These are phyloP conservation scores for Fissipunctia ypsillon DNA, from an alignment of 2,888 invertebrate genomes.

Conservation along the genomic window DNA sequence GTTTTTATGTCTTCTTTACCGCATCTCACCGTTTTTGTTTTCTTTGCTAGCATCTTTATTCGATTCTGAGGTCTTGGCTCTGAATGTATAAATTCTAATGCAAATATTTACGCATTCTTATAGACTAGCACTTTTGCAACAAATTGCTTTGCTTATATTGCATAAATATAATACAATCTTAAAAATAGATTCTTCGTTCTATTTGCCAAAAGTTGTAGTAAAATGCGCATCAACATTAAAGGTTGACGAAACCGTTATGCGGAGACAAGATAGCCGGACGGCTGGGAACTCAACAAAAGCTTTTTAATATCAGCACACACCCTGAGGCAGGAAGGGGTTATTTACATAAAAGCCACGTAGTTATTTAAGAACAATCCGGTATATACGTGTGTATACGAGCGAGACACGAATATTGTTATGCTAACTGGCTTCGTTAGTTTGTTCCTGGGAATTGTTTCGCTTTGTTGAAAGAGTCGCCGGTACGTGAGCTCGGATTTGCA, in stretches of 20 bases:
- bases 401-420: slow-evolving; percentile 88
- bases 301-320: slow-evolving; percentile 88
- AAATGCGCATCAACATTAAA: slow-evolving; percentile 56
- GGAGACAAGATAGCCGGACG: slow-evolving; percentile 77
- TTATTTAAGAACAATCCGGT: slow-evolving; percentile 86
- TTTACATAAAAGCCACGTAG: slow-evolving; percentile 87
- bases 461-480: slow-evolving; percentile 81
- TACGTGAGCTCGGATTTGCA: slow-evolving; percentile 81
- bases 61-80: slow-evolving; percentile 12
- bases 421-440: slow-evolving; percentile 90
- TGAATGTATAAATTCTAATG: slow-evolving; percentile 32
- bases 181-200: slow-evolving; percentile 6
- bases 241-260: slow-evolving; percentile 64
- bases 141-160: slow-evolving; percentile 19
- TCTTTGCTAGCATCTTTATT: slow-evolving; percentile 35
- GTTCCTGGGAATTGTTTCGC: slow-evolving; percentile 87
- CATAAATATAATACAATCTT: slow-evolving; percentile 1
- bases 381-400: slow-evolving; percentile 72
- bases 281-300: slow-evolving; percentile 82
- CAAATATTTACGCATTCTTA: slow-evolving; percentile 28
- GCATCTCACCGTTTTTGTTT: too few species aligned
- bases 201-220: slow-evolving; percentile 36
- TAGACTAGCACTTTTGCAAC: slow-evolving; percentile 15
- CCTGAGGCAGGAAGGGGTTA: slow-evolving; percentile 82
- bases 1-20: slow-evolving; percentile 46